Base-by-base conservation (phyloP, 2,113 vertebrate genomes). In the Corythaeola cristata region DNA sequence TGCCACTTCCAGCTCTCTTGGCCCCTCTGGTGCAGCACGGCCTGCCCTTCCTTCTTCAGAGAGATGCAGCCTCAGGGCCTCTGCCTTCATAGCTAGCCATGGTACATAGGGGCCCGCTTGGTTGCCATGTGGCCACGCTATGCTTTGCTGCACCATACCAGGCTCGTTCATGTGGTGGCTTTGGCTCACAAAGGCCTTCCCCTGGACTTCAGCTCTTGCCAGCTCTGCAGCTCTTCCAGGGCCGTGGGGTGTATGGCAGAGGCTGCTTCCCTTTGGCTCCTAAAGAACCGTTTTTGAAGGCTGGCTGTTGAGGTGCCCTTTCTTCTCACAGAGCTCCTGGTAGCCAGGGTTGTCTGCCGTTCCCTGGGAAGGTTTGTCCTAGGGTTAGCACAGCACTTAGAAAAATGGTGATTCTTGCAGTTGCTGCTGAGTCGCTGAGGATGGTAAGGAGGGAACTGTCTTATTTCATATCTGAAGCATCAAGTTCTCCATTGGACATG, bases 101-200 rank as follows among this genome's bases (percentile, higher is more conserved):
- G 8, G n/a, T 17, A 11, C 11, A 0, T 0, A 23, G 9, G 27
- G 21, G 1, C 5, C 24, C 35, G 30, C 17, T 60, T 1, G 1
- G 32, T 39, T 58, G 59, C 26, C 12, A 0, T 2, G 1, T 12
- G 53, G 30, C 24, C 26, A 11, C 1, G 1, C 37, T 16, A 15
- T 24, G 52, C 60, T 47, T 35, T 62, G 41, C 71, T 83, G n/a
- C 50, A 60, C 20, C 11, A 0, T 33, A 13, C 27, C 20, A 9
- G 30, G 27, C 9, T 56, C 19, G 21, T 18, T 72, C 0, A 1
- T 0, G 0, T 7, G 35, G 23, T 3, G 8, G 56, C 14, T 19
- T 59, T 18, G 44, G 20, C 12, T 83, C 58, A 27, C 52, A 19
- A 52, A 56, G 88, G 58, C 58, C 30, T 63, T 41, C 41, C 5